Conservation (phyloP, 2,113 vertebrate species). For the Albula glossodonta region DNA sequence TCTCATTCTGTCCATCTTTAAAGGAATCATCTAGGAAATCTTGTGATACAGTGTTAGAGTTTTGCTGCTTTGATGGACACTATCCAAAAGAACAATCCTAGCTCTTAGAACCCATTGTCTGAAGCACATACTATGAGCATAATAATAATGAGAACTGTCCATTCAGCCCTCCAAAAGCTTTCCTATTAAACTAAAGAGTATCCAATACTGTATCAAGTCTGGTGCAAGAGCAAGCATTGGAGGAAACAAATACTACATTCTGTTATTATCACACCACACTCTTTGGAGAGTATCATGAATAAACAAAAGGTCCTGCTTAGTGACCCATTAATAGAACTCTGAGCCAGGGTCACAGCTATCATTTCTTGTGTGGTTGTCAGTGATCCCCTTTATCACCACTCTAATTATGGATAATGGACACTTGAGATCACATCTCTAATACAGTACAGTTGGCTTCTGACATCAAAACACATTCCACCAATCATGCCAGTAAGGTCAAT, state of each 20-base stretch:
- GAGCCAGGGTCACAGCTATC: conserved; percentile 56
- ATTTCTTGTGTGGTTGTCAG: conserved; percentile 53
- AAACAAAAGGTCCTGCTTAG: conserved; percentile 44
- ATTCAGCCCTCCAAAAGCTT: too few species aligned
- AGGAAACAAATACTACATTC: background rate
- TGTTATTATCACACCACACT: background rate
- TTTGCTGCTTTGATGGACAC: background rate
- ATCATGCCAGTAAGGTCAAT: conserved; percentile 23
- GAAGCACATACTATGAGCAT: background rate
- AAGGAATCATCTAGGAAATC: background rate
- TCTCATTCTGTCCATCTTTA: background rate
- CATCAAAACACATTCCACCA: conserved; percentile 37
- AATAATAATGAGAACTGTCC: too few species aligned
- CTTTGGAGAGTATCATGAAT: conserved; percentile 36
- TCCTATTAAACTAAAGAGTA: too few species aligned
- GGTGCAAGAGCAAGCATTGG: background rate
- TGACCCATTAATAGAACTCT: conserved; percentile 50
- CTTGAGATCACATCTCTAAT: conserved; percentile 56
- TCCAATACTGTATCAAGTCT: too few species aligned
- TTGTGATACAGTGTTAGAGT: background rate
- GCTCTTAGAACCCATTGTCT: background rate
- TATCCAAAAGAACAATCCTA: background rate
- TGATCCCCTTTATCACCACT: conserved; percentile 44
- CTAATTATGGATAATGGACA: conserved; percentile 63
- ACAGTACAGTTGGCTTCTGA: conserved; percentile 41